These are phyloP conservation scores for Channallabes apus DNA, from an alignment of 2,797 vertebrate genomes.

Conservation along the genomic window DNA sequence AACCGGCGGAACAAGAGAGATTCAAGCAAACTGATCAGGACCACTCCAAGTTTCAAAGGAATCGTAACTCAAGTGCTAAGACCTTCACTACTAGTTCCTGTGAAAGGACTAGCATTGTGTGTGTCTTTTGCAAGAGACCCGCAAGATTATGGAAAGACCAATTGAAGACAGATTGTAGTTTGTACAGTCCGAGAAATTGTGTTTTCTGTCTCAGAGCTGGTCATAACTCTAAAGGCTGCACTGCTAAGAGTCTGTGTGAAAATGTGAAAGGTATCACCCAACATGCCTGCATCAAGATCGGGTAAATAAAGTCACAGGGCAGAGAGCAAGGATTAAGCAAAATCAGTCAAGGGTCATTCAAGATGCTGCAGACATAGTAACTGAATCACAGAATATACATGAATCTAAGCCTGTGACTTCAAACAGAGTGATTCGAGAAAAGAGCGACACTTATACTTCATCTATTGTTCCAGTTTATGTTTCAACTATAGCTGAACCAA, in stretches of 20 bases:
- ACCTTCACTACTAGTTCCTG: no score
- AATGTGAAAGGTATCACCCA: slow-evolving; percentile 32
- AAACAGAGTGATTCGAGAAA: slow-evolving; percentile 17
- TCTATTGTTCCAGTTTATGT: slow-evolving; percentile 35
- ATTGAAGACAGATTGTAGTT: slow-evolving; percentile 48
- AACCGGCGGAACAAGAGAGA: no score
- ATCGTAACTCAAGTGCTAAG: no score
- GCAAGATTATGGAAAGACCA: slow-evolving; percentile 35
- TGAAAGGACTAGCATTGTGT: background rate
- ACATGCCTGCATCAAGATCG: slow-evolving; percentile 41
- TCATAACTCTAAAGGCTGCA: slow-evolving; percentile 43
- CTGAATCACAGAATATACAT: background rate
- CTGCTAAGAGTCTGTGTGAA: slow-evolving; percentile 36
- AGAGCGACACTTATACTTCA: background rate
- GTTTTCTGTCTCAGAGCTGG: slow-evolving; percentile 52
- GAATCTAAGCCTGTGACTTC: background rate
- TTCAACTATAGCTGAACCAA: slow-evolving; percentile 21
- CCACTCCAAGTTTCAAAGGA: no score
- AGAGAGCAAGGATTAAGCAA: background rate
- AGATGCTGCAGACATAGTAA: background rate
- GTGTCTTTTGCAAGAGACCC: slow-evolving; percentile 38
- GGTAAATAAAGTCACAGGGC: background rate
- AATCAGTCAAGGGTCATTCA: background rate
- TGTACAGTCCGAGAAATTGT: slow-evolving; percentile 42
- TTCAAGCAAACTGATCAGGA: no score